Percentiles rank a stretch among this genome's conserved stretches.
Conservation (phyloP, 2,888 invertebrate genomes). For the Diaperis boleti region DNA sequence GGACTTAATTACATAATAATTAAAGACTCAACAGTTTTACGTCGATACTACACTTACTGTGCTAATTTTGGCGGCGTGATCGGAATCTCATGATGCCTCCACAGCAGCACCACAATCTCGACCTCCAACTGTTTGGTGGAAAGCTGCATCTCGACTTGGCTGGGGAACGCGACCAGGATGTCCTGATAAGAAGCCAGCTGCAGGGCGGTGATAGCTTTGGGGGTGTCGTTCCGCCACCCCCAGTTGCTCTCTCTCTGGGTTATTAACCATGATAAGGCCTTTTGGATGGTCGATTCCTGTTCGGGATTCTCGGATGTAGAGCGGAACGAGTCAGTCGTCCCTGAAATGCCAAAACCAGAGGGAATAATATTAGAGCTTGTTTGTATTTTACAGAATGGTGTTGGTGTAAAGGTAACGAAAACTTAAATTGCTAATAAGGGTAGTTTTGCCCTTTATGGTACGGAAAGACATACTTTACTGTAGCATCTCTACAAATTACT, state of each 20-base stretch:
- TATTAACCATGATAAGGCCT: constrained; percentile 80
- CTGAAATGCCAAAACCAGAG: constrained; percentile 27
- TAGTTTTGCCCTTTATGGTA: too few species aligned
- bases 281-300: constrained; percentile 69
- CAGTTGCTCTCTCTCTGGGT: constrained; percentile 80
- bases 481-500: too few species aligned
- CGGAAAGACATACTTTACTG: too few species aligned
- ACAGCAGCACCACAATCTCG: constrained; percentile 84
- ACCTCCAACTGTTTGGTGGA: constrained; percentile 90
- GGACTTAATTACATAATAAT: too few species aligned
- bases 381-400: not conserved
- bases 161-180: constrained; percentile 65
- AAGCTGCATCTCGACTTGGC: constrained; percentile 74
- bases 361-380: not conserved
- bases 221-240: constrained; percentile 89
- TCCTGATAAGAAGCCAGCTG: constrained; percentile 70
- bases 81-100: constrained; percentile 84
- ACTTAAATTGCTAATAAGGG: not conserved
- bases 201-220: constrained; percentile 83
- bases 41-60: too few species aligned
- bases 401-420: constrained; percentile 1
- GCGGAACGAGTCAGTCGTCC: constrained; percentile 40
- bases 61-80: constrained; percentile 82
- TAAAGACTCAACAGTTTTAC: too few species aligned
- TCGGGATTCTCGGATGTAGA: constrained; percentile 43